phyloP scores from a whole-genome alignment of 2,113 vertebrate species.

The Haplochromis burtoni region DNA sequence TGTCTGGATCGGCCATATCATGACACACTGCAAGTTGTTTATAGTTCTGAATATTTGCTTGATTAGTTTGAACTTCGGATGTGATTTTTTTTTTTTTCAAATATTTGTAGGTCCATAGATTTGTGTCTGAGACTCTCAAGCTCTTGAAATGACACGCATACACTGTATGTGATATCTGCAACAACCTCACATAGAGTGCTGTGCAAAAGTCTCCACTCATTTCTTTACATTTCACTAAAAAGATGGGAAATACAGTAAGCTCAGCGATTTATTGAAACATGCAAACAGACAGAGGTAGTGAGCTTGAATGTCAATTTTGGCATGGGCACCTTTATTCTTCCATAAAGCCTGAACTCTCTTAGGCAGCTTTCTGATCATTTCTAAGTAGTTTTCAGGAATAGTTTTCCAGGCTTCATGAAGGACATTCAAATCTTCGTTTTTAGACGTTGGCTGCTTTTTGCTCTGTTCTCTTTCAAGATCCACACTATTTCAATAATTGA shows the following conservation, averaged over 20 bases:
- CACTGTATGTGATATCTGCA: not conserved
- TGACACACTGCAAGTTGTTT: not conserved
- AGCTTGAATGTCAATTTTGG: not conserved
- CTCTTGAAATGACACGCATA: not conserved
- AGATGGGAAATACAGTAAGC: not conserved
- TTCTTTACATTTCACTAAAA: not conserved
- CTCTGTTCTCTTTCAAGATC: not conserved
- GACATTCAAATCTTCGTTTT: not conserved
- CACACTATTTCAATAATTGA: not conserved
- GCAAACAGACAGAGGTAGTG: not conserved
- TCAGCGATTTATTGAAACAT: not conserved
- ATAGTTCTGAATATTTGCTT: not conserved
- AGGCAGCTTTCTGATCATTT: not conserved
- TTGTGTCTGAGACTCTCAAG: not conserved
- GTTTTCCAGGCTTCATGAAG: not conserved
- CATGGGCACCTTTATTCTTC: not conserved
- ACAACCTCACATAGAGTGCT: not conserved
- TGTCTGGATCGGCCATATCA: not conserved
- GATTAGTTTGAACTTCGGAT: not conserved
- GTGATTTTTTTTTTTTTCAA: not conserved
- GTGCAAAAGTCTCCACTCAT: not conserved
- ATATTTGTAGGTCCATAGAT: not conserved
- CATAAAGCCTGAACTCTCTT: not conserved
- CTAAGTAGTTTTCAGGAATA: not conserved
- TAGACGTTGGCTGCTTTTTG: not conserved